Evolutionary conservation across 2,797 vertebrate genomes (phyloP), one percentile per base, ranked within the genome.

Genomic region (Lagodon rhomboides): DNA sequence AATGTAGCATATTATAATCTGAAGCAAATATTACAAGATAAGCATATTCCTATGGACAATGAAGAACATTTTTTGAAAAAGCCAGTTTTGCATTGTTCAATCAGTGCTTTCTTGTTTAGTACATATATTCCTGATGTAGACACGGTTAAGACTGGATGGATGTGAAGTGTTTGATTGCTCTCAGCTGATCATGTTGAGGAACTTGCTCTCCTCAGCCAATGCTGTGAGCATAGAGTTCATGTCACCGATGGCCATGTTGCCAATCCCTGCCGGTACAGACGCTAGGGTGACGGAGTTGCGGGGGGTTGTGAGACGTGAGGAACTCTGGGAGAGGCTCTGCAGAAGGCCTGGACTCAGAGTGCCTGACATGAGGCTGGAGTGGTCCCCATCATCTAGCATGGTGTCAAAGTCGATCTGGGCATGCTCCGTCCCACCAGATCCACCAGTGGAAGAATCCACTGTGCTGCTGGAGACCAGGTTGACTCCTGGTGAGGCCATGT

Each of bases 211-310:
- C 90, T 99, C 98, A 0, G 97, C 98, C 92, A 99, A 92, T 7
- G 98, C 98, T 41, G 97, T 98, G 74, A 99, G 96, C 98, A 99
- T 98, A 72, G 98, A 99, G 94, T 95, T 99, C 98, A 99, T 99
- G 82, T 99, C 98, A 23, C 98, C 98, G 0, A 99, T 99, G 30
- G 98, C 98, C 98, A 99, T 99, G 94, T 99, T 99, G 94, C 97
- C 97, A 79, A 98, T 96, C 80, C 98, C 98, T 0, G 96, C 75
- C 0, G 98, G 97, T 82, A 99, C 94, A 6, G 97, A 97, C 9
- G 97, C 95, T 20, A 96, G 91, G 3, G 97, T 98, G 88, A 99
- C 95, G 54, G 98, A 99, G 93, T 97, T 98, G 68, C 97, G 97
- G n/a, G 98, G 98, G 62, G 98, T 99, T 1, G 98, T 99, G 85